Conservation (phyloP, 2,888 invertebrate genomes). For the Phorcus lineatus region DNA sequence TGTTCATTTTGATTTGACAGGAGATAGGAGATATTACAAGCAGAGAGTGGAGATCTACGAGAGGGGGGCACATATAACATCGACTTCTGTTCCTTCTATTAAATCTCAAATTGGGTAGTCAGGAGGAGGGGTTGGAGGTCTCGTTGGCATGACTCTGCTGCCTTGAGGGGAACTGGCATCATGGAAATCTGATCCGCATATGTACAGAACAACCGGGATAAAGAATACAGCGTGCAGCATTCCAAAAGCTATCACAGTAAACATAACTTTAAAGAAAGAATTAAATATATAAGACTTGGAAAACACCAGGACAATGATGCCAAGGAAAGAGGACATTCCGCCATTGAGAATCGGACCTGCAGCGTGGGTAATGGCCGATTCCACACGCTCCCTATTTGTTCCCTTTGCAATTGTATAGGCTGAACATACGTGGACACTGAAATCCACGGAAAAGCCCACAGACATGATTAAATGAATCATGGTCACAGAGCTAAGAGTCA, state of each 20-base stretch:
- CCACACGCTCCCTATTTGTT: conserved; percentile 37
- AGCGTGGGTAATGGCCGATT: conserved; percentile 40
- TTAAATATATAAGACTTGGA: conserved; percentile 51
- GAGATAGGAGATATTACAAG: no score
- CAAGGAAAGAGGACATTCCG: conserved; percentile 53
- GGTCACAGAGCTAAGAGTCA: conserved; percentile 62
- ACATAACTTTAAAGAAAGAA: conserved; percentile 55
- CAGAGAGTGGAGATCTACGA: no score
- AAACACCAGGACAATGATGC: conserved; percentile 45
- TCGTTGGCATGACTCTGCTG: no score
- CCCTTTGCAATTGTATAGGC: conserved; percentile 47
- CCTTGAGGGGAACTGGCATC: no score
- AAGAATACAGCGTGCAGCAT: conserved; percentile 47
- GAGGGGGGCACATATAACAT: no score
- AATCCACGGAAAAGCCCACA: conserved; percentile 66
- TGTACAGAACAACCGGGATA: conserved; percentile 49
- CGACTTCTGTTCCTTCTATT: no score
- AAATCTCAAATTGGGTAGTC: no score
- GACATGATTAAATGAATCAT: conserved; percentile 67
- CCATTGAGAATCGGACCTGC: conserved; percentile 55
- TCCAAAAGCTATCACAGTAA: conserved; percentile 51
- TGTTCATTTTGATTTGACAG: no score
- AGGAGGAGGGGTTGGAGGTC: neutral
- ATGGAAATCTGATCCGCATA: conserved; percentile 34
- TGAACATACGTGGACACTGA: conserved; percentile 62